Conservation (phyloP, 2,888 invertebrate genomes). For the Drosophila recens region DNA sequence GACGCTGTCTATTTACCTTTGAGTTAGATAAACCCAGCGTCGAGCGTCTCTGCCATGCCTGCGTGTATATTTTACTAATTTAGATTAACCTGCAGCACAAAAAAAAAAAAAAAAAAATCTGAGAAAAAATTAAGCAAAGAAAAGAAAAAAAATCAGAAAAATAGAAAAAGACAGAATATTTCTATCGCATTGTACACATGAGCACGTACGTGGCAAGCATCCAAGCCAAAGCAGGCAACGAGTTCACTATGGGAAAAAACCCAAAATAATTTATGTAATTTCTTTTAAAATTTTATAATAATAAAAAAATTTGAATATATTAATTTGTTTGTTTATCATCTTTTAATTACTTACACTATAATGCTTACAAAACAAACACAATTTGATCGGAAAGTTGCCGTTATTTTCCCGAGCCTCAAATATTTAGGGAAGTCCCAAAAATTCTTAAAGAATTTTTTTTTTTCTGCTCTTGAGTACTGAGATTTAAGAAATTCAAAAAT, state of each 20-base stretch:
- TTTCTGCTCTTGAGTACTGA: too few relatives aligned
- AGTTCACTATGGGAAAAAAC: conserved; percentile 1
- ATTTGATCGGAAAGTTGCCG: too few relatives aligned
- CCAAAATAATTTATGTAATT: too few relatives aligned
- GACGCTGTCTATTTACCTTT: conserved; percentile 73
- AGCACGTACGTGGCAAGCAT: conserved; percentile 69
- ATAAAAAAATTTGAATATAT: too few relatives aligned
- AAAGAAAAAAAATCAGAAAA: conserved; percentile 2
- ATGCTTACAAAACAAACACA: too few relatives aligned
- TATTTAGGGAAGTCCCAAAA: too few relatives aligned
- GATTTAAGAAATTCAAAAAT: too few relatives aligned
- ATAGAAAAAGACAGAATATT: conserved; percentile 43
- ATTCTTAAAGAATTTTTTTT: too few relatives aligned
- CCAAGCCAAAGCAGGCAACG: conserved; percentile 39
- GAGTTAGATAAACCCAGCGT: conserved; percentile 72
- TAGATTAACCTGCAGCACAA: conserved; percentile 80
- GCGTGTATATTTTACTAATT: conserved; percentile 80
- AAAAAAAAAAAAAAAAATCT: conserved; percentile 1
- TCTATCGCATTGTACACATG: conserved; percentile 79
- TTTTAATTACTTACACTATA: too few relatives aligned
- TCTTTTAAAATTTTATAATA: too few relatives aligned
- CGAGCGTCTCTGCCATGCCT: conserved; percentile 40
- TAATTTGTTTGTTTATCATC: too few relatives aligned
- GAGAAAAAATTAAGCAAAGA: conserved; percentile 1
- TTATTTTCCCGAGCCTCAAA: too few relatives aligned